Evolutionary conservation across 2,888 invertebrate species (phyloP).

Genomic region (Cosmia trapezina): DNA sequence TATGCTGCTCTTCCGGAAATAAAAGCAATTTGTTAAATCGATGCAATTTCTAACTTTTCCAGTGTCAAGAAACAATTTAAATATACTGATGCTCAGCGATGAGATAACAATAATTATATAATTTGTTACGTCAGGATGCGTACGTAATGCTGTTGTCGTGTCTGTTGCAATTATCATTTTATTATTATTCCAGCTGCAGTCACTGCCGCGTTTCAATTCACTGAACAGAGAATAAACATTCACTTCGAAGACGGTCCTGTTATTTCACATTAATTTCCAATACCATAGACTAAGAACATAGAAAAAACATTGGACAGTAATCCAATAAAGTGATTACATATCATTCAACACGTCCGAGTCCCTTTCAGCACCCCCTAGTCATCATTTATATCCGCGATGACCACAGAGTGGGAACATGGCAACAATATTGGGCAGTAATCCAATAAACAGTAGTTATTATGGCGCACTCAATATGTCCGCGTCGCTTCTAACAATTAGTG

Average conservation of each 20-base stretch:
- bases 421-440: constrained; percentile 54
- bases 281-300: constrained; percentile 4
- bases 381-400: constrained; percentile 17
- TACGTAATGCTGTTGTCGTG: too few relatives aligned
- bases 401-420: constrained; percentile 16
- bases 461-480: constrained; percentile 53
- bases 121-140: too few relatives aligned
- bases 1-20: too few relatives aligned
- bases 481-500: constrained; percentile 70
- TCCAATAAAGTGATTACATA: constrained; percentile 10
- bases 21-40: too few relatives aligned
- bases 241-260: background rate
- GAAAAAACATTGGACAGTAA: constrained; percentile 21
- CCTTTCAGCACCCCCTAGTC: constrained; percentile 2
- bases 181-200: background rate
- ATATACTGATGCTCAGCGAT: too few relatives aligned
- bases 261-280: constrained; percentile 20
- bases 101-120: too few relatives aligned
- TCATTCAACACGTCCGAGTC: constrained; percentile 1
- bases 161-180: background rate
- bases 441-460: constrained; percentile 55
- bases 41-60: too few relatives aligned
- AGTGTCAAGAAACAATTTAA: too few relatives aligned
- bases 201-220: background rate
- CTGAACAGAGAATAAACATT: background rate